Evolutionary conservation across 2,113 vertebrate genomes (phyloP).

Genomic region (Burhinus bistriatus): DNA sequence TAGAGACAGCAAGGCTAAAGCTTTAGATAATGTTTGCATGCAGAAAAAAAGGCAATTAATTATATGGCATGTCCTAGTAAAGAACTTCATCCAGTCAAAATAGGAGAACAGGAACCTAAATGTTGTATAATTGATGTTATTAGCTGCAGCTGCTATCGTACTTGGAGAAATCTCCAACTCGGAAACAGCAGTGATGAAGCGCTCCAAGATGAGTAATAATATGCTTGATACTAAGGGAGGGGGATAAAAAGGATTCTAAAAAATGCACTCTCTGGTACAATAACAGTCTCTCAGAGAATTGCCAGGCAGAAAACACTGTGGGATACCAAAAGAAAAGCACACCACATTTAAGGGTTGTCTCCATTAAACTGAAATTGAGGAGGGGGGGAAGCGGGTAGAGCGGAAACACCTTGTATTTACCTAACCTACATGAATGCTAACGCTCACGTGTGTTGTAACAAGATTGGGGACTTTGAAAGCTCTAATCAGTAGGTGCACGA

Average conservation of each 20-base stretch:
- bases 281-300: background rate
- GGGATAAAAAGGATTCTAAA: conserved; percentile 1
- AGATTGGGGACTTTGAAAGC: conserved; percentile 12
- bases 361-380: background rate
- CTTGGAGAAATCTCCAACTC: background rate
- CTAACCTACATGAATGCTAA: background rate
- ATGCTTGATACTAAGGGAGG: background rate
- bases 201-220: background rate
- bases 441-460: background rate
- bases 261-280: background rate
- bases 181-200: conserved; percentile 14
- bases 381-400: background rate
- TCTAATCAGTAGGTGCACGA: conserved; percentile 40
- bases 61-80: background rate
- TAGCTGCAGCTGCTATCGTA: background rate
- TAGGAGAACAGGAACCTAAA: background rate
- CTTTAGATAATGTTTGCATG: background rate
- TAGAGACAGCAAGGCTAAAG: background rate
- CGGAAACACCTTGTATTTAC: background rate
- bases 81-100: background rate
- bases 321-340: background rate
- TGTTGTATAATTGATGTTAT: background rate
- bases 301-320: background rate
- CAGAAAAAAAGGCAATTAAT: background rate
- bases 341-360: background rate